phyloP scores from a whole-genome alignment of 2,888 invertebrate genomes.

The Cryptus armator region DNA sequence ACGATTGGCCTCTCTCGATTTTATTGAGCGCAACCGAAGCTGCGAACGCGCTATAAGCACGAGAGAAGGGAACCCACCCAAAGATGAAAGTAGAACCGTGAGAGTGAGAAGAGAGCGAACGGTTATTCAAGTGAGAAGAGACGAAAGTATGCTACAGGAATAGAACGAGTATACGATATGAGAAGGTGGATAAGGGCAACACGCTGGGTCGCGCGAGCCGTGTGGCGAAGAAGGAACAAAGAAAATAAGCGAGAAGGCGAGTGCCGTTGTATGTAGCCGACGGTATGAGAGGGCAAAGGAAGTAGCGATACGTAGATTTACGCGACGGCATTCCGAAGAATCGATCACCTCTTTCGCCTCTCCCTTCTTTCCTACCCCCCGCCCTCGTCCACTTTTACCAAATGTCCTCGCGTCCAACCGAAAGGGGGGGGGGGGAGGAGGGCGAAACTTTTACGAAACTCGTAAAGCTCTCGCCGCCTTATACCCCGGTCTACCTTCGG shows the following conservation, averaged over 20 bases:
- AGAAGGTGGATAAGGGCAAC: neutral
- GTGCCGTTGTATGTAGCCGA: slow-evolving; percentile 29
- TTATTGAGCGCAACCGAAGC: slow-evolving; percentile 9
- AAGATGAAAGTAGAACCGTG: neutral
- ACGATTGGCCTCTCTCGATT: slow-evolving; percentile 17
- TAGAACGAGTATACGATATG: neutral
- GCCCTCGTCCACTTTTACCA: slow-evolving; percentile 51
- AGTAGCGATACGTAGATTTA: slow-evolving; percentile 68
- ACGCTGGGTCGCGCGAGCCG: slow-evolving; percentile 7
- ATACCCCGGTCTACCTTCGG: slow-evolving; percentile 40
- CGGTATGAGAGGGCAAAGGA: slow-evolving; percentile 37
- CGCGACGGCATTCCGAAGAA: slow-evolving; percentile 61
- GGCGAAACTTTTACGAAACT: slow-evolving; percentile 69
- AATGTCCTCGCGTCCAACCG: slow-evolving; percentile 58
- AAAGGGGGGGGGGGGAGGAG: neutral
- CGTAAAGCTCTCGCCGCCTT: slow-evolving; percentile 63
- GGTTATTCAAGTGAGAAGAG: neutral
- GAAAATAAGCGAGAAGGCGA: slow-evolving; percentile 36
- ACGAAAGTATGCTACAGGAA: neutral
- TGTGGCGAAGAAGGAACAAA: slow-evolving; percentile 18
- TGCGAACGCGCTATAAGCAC: neutral
- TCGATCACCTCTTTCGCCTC: slow-evolving; percentile 43
- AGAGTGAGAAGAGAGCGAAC: neutral
- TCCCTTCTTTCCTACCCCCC: slow-evolving; percentile 18
- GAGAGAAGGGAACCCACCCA: neutral